Evolutionary conservation across 2,797 vertebrate species (phyloP).

Genomic region (Myotis planiceps): DNA sequence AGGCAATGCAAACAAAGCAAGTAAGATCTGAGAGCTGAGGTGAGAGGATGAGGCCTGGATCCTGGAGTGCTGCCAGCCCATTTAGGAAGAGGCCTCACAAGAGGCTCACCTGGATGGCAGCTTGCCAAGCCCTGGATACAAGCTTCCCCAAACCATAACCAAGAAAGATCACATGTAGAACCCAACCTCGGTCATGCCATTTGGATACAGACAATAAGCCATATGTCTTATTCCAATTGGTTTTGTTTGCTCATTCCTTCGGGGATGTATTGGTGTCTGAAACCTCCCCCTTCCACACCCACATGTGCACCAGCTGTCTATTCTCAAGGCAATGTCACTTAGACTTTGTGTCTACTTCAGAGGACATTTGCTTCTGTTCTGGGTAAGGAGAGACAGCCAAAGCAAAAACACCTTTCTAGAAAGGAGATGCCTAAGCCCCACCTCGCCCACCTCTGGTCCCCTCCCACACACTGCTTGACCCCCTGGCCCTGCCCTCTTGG

Average conservation of each 20-base stretch:
- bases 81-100: too few relatives aligned
- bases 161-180: background rate
- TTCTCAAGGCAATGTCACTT: background rate
- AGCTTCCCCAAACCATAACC: background rate
- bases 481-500: background rate
- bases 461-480: rapidly evolving
- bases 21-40: background rate
- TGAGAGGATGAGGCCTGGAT: background rate
- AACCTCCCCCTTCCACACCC: background rate
- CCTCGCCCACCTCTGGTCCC: background rate
- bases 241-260: background rate
- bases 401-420: background rate
- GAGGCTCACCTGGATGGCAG: background rate
- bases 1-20: background rate
- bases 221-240: background rate
- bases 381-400: background rate
- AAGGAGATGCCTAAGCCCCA: background rate
- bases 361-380: background rate
- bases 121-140: background rate
- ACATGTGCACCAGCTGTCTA: background rate
- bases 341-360: background rate
- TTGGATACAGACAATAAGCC: background rate
- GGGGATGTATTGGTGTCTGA: background rate
- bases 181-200: background rate
- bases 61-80: rapidly evolving